Base-by-base conservation (phyloP, 1,140 invertebrate species). In the Drosophila aff. region DNA sequence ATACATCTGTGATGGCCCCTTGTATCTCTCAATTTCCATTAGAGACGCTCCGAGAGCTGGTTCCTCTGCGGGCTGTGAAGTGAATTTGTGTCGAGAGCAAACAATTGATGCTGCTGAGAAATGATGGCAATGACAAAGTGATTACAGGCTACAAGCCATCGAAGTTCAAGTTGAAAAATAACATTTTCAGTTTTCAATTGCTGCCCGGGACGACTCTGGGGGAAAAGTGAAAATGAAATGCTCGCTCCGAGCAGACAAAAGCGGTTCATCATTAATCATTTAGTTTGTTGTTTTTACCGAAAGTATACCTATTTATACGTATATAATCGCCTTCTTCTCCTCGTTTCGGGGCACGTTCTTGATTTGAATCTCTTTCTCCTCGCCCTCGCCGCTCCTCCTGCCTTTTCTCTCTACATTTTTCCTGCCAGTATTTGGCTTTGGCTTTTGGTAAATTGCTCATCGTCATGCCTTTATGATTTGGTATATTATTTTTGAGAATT, bases 81-180 rank as follows among this genome's bases (percentile, higher is more conserved):
- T 87, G 83, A 89, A 83, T 87, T 80, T 89, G 69, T 87, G 80
- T 69, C 63, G 69, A 62, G 69, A 62, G 69, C 71, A 79, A 85
- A 85, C 82, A 84, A 84, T 86, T 82, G 82, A 83, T 77, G 83
- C 85, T 80, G 83, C 85, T 84, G 84, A 84, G 78, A 87, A 87
- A 87, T 87, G 84, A 87, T 89, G 84, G 84, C 84, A 89, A 89
- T 89, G 84, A 89, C 84, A 89, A 89, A 89, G 84, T 89, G 84
- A 89, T 89, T 89, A 90, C 82, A 47, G 15, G 28, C 57, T 69
- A 58, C 69, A 61, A 79, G 71, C 81, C 89, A 89, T 89, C 84
- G 74, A 90, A 89, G 85, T 83, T 84, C 85, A 76, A 81, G 50
- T 83, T 76, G 81, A 83, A 63, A 76, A 81, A 67, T 62, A 81